Base-by-base conservation (phyloP, 2,888 invertebrate species). In the Therioaphis trifolii region DNA sequence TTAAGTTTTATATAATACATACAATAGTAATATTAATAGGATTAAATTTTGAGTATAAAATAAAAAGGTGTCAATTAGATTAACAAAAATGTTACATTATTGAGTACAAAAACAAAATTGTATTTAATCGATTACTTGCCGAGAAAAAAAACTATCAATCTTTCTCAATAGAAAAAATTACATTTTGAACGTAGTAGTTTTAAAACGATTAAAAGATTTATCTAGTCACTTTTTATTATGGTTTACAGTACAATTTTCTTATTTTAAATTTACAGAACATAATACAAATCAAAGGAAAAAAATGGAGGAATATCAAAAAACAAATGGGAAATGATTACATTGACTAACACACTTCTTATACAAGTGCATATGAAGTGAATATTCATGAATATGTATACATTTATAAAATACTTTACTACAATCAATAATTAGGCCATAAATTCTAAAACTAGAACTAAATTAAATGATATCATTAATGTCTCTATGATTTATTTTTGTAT, bases 11-110 rank as follows among this genome's bases (percentile, higher is more conserved):
- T 21, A 40, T 7, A 55, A 74, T 29, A n/a, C 18, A 49, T 40
- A 40, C 40, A 24, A 75, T 24, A 58, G 15, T 75, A 58, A 40
- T 75, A 75, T 40, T 75, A 75, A 27, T 71, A 49, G 29, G 7
- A 61, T 29, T 46, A n/a, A 43, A 63, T 63, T 29, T 49, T 52
- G 21, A 72, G 29, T 29, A 49, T 49, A 77, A 49, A 77, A 35
- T 49, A 21, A 61, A 76, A 76, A 61, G 61, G 9, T 55, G 11
- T 52, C n/a, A n/a, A 72, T 72, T 52, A 52, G n/a, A 72, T 72
- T 52, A 7, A 4, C 29, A 52, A 75, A 46, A 46, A 76, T 7
- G 63, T 49, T 1, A 49, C 24, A 29, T 14, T 7, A 49, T 49
- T 55, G 21, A 5, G 49, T n/a, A 66, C 14, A 66, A 63, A 77